Evolutionary conservation across 1,140 invertebrate species (phyloP).

Genomic region (Orius insidiosus): DNA sequence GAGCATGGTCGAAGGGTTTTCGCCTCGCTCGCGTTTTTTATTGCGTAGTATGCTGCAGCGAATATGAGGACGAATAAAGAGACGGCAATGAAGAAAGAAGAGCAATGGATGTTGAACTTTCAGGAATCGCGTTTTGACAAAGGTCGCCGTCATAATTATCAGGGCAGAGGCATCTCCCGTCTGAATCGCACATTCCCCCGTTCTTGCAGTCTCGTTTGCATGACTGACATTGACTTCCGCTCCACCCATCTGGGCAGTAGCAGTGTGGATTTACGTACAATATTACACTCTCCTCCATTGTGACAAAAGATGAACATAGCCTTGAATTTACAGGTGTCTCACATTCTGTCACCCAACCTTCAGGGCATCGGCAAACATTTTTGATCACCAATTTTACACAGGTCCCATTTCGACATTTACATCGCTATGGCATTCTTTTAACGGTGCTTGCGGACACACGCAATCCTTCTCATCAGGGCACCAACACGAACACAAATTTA

Average conservation of each 20-base stretch:
- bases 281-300: not conserved
- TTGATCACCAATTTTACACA: conserved; percentile 23
- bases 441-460: conserved; percentile 3
- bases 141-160: conserved; percentile 4
- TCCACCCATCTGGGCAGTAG: not conserved
- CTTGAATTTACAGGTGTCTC: conserved; percentile 12
- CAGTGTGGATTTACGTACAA: too few species aligned
- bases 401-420: conserved; percentile 29
- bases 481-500: not conserved
- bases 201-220: conserved; percentile 8
- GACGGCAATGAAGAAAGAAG: not conserved
- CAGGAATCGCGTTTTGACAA: too few species aligned
- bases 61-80: not conserved
- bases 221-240: not conserved
- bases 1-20: conserved; percentile 53
- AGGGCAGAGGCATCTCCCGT: conserved; percentile 1
- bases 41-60: not conserved
- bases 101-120: not conserved
- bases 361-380: conserved; percentile 26
- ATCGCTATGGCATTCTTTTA: conserved; percentile 10
- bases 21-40: conserved; percentile 21
- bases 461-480: too few species aligned
- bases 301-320: conserved; percentile 2
- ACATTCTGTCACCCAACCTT: conserved; percentile 32
- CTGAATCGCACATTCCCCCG: conserved; percentile 3